These are phyloP conservation scores for Sigmodon hispidus DNA, from an alignment of 2,113 vertebrate genomes.

Conservation along the genomic window DNA sequence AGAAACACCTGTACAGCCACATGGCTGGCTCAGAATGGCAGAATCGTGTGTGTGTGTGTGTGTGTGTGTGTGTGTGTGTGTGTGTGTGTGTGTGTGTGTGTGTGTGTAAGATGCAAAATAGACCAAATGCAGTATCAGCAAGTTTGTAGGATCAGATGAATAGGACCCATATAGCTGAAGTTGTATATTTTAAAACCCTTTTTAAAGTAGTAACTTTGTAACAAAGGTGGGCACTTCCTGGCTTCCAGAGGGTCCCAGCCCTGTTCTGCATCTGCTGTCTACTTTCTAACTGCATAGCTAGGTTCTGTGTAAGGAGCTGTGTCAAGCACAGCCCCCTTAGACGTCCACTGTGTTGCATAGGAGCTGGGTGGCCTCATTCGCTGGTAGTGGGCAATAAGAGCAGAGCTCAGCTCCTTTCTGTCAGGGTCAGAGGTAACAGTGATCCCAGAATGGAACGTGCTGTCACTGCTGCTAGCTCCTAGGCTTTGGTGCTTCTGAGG, in stretches of 20 bases:
- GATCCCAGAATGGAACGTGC: fast-evolving
- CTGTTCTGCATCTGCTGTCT: background rate
- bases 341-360: no score
- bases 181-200: background rate
- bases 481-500: background rate
- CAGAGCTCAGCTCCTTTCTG: background rate
- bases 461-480: fast-evolving
- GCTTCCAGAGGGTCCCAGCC: fast-evolving
- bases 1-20: background rate
- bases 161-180: background rate
- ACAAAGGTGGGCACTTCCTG: fast-evolving
- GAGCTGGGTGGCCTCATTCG: background rate
- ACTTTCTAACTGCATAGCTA: background rate
- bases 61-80: no score
- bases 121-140: background rate
- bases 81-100: no score
- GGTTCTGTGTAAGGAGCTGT: background rate
- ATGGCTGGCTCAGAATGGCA: background rate
- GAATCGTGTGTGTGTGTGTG: no score
- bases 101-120: background rate
- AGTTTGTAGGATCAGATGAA: background rate
- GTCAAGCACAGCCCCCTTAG: background rate
- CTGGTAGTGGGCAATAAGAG: background rate
- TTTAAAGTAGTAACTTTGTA: background rate
- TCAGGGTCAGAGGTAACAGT: background rate